Base-by-base conservation (phyloP, 2,797 vertebrate species). In the Sebastes hubbsi region DNA sequence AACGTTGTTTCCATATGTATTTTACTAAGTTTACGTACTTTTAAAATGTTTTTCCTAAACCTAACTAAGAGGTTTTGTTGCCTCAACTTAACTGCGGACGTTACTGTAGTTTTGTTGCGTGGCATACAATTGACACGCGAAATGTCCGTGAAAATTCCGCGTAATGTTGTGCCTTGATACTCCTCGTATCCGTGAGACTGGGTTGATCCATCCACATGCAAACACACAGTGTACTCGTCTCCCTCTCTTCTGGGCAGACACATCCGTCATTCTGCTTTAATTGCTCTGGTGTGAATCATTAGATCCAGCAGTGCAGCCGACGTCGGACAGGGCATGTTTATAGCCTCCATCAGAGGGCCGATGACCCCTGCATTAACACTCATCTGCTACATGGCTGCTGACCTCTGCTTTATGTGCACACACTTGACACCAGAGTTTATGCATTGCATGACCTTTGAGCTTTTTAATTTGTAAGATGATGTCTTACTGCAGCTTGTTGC, bases 261-360 rank as follows among this genome's bases (percentile, higher is more conserved):
- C 82, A 59, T 83, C 82, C 75, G 29, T 88, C 80, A 72, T 76
- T 68, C 70, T 42, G 69, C 69, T 88, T 78, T 87, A 88, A 88
- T 89, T 83, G 77, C 74, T 46, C 59, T 49, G 64, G 30, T 75
- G 86, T 87, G 84, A 81, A 85, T 90, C 63, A 68, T 78, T 77
- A 86, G 66, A 70, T 77, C 72, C 81, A 42, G 55, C 9, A 22
- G 34, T 78, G 80, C 63, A 52, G 75, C 65, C 22, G 8, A 66
- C 63, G 71, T 82, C 69, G 75, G 69, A 34, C 71, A 38, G 67
- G 13, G 22, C 73, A 61, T 66, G 42, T 76, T 92, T 80, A 89
- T 81, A 83, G 67, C 66, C 76, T 72, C 70, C 76, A 83, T 89
- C 83, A 87, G 77, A 83, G 75, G 11, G 4, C 66, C 77, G 4